These are phyloP conservation scores for Zaprionus ghesquierei DNA, from an alignment of 1,140 invertebrate species.

Conservation along the genomic window DNA sequence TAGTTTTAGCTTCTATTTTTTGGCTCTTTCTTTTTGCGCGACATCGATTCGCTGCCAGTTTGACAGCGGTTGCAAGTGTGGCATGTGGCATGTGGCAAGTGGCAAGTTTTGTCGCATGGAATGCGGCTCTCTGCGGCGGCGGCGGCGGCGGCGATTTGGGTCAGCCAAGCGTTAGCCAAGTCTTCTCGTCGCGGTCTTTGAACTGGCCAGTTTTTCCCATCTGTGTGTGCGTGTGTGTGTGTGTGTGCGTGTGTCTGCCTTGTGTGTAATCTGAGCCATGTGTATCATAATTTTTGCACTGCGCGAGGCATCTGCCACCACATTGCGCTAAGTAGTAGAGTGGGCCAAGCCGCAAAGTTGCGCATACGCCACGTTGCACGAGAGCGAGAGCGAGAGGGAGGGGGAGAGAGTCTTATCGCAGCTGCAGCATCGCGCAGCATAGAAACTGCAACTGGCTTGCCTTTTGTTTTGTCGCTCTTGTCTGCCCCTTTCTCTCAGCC, in stretches of 20 bases:
- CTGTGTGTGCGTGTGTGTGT: constrained; percentile 12
- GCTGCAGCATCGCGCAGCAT: constrained; percentile 39
- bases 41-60: constrained; percentile 17
- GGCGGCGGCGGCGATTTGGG: constrained; percentile 48
- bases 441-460: constrained; percentile 56
- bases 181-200: constrained; percentile 39
- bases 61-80: constrained; percentile 12
- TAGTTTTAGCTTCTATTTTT: not conserved
- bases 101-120: constrained; percentile 15
- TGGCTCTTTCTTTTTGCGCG: constrained; percentile 12
- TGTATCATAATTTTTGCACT: constrained; percentile 66
- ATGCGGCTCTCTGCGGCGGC: constrained; percentile 35
- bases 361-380: constrained; percentile 68
- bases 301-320: constrained; percentile 4
- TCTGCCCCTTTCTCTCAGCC: not conserved
- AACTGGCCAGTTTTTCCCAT: constrained; percentile 31
- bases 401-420: constrained; percentile 55
- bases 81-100: constrained; percentile 20
- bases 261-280: constrained; percentile 50
- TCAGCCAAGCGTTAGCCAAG: constrained; percentile 37
- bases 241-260: constrained; percentile 6
- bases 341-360: no score
- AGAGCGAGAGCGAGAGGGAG: not conserved
- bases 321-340: no score
- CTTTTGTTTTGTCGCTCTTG: constrained; percentile 24